Evolutionary conservation across 2,888 invertebrate genomes (phyloP), one percentile per base, ranked within the genome.

Genomic region (Caenorhabditis macrosperma): DNA sequence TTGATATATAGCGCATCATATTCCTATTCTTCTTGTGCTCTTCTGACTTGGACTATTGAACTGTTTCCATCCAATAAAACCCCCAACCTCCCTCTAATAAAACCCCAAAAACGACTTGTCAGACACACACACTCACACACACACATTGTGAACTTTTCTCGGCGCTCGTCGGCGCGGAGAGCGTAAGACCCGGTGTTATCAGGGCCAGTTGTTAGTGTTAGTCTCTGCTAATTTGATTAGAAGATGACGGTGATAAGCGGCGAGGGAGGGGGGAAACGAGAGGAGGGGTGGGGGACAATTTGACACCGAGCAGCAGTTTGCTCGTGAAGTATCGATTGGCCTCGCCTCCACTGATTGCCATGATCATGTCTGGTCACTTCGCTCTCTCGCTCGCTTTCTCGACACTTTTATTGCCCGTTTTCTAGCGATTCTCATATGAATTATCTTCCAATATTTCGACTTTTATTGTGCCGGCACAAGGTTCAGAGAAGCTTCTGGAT

Each of bases 211-310:
- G 63, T 72, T 72, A 72, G 57, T 72, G 72, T 72, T 72, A 72
- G 72, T 69, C 60, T 60, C 69, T 54, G 72, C 61, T 72, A 72
- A 72, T 72, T 72, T 72, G 72, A 72, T 72, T 72, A 72, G 44
- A 15, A 24, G 61, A 48, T 55, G 55, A 61, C 48, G 50, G 52
- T 57, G 38, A 71, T 24, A 26, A 44, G 46, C 35, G 55, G 30
- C 46, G 59, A 68, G 57, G 30, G 26, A 28, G 59, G 24, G 44
- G 67, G 30, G 57, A 46, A n/a, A n/a, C n/a, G n/a, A n/a, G n/a
- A n/a, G n/a, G n/a, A n/a, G n/a, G n/a, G n/a, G n/a, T n/a, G n/a
- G 60, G 55, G 63, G 57, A 72, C 72, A 55, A 55, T 55, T 35
- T 35, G 61, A 46, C 57, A 41, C 41, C 38, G 60, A 52, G 59